Conservation (phyloP, 2,113 vertebrate species). For the Sebastes schlegelii region DNA sequence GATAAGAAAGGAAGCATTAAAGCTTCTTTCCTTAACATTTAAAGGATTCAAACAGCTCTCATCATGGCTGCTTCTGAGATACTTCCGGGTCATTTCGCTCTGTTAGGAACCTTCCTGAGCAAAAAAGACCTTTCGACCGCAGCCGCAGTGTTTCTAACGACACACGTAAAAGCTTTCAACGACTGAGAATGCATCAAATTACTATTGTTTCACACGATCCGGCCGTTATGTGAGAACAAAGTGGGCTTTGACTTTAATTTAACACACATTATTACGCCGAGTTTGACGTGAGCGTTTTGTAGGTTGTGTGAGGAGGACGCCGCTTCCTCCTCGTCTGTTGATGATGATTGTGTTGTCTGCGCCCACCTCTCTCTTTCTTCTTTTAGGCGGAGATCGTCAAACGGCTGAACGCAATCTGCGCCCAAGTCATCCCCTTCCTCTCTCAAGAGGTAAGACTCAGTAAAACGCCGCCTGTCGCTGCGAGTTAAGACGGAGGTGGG, state of each 20-base stretch:
- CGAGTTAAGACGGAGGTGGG: constrained; percentile 69
- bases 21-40: too few species aligned
- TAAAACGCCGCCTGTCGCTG: constrained; percentile 53
- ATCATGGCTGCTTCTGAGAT: too few species aligned
- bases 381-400: constrained; percentile 97
- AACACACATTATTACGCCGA: constrained; percentile 1
- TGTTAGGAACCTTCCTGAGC: too few species aligned
- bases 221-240: constrained; percentile 8
- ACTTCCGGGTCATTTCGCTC: too few species aligned
- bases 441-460: constrained; percentile 93
- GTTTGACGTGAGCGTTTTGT: constrained; percentile 18
- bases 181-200: background rate
- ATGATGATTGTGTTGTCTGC: constrained; percentile 26
- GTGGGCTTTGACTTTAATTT: background rate
- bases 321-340: constrained; percentile 15
- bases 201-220: background rate
- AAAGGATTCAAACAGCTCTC: too few species aligned
- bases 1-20: too few species aligned
- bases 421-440: constrained; percentile 97
- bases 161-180: constrained; percentile 6
- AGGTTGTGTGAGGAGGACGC: constrained; percentile 11
- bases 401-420: constrained; percentile 97
- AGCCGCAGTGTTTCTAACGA: background rate
- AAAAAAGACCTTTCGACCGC: too few species aligned
- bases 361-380: constrained; percentile 76